A percentile compares a stretch with the other conserved stretches of the same genome.
Conservation (phyloP, 1,140 invertebrate species). For the Tetragonula clypearis region DNA sequence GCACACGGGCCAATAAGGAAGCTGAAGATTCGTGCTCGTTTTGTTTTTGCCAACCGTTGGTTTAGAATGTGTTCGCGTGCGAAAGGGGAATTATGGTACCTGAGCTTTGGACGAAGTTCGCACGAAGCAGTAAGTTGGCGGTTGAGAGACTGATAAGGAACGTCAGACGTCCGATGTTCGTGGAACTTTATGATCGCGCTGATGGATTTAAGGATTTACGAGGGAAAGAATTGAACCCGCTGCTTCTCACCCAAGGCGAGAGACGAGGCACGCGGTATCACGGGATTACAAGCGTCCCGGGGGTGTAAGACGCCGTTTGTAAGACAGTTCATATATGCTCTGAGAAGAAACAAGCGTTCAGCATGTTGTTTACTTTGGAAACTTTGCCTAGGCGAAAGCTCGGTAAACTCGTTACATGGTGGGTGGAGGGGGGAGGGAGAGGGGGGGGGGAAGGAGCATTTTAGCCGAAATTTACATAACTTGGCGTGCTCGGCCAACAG, state of each 20-base stretch:
- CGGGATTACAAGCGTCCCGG: slow-evolving; percentile 3
- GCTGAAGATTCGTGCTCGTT: not conserved
- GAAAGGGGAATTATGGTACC: not conserved
- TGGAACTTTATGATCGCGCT: not conserved
- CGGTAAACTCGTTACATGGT: not conserved
- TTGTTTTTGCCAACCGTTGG: not conserved
- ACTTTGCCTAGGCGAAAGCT: not conserved
- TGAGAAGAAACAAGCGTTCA: slow-evolving; percentile 26
- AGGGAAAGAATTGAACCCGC: not conserved
- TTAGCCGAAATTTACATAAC: slow-evolving; percentile 19
- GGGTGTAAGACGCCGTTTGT: not conserved
- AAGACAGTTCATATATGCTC: slow-evolving; percentile 12
- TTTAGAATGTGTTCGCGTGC: not conserved
- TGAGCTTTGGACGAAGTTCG: not conserved
- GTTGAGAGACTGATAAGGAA: not conserved
- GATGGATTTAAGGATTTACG: not conserved
- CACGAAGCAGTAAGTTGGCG: no score
- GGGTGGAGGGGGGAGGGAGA: not conserved
- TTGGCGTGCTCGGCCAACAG: not conserved
- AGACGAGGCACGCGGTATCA: not conserved
- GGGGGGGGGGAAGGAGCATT: not conserved
- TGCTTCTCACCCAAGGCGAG: not conserved
- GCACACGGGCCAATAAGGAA: slow-evolving; percentile 30
- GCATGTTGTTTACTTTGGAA: slow-evolving; percentile 33
- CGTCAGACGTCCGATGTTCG: not conserved